Conservation (phyloP, 64 coral and sea anemone genomes). For the Pachyseris speciosa region DNA sequence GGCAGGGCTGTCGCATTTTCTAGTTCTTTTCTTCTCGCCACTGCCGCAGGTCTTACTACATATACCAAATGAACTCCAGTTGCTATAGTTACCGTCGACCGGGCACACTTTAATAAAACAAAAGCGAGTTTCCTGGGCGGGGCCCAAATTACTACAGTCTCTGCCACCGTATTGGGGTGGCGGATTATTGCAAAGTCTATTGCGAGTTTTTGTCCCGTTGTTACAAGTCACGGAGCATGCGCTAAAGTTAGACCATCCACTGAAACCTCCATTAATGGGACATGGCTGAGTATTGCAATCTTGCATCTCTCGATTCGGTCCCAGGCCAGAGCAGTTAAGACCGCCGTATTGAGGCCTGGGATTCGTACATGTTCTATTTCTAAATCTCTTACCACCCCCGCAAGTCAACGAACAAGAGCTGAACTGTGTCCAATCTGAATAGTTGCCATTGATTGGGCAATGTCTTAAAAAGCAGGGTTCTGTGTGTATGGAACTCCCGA, state of each 20-base stretch:
- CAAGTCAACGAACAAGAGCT: constrained; percentile 53
- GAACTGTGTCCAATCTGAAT: constrained; percentile 69
- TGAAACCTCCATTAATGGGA: constrained; percentile 87
- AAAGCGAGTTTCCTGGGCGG: not conserved
- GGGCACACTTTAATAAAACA: constrained; percentile 82
- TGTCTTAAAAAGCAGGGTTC: constrained; percentile 15
- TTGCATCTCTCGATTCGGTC: constrained; percentile 22
- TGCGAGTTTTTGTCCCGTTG: constrained; percentile 53
- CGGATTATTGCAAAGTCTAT: constrained; percentile 73
- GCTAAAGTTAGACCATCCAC: constrained; percentile 78
- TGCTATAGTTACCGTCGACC: constrained; percentile 82
- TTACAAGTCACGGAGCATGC: constrained; percentile 75
- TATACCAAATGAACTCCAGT: constrained; percentile 71
- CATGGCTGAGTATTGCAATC: constrained; percentile 69
- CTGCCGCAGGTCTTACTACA: constrained; percentile 80
- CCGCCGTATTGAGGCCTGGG: constrained; percentile 74
- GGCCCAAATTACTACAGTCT: constrained; percentile 51
- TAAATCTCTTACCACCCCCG: constrained; percentile 38
- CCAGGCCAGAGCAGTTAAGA: constrained; percentile 64
- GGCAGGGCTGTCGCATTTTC: constrained; percentile 72
- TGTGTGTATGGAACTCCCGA: not conserved
- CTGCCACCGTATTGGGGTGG: constrained; percentile 72
- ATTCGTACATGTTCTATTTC: constrained; percentile 70
- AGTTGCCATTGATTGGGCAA: constrained; percentile 80
- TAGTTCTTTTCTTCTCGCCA: constrained; percentile 61